Evolutionary conservation across 2,797 vertebrate species (phyloP), one percentile per base, ranked within the genome.

Genomic region (Eleutherodactylus coqui): DNA sequence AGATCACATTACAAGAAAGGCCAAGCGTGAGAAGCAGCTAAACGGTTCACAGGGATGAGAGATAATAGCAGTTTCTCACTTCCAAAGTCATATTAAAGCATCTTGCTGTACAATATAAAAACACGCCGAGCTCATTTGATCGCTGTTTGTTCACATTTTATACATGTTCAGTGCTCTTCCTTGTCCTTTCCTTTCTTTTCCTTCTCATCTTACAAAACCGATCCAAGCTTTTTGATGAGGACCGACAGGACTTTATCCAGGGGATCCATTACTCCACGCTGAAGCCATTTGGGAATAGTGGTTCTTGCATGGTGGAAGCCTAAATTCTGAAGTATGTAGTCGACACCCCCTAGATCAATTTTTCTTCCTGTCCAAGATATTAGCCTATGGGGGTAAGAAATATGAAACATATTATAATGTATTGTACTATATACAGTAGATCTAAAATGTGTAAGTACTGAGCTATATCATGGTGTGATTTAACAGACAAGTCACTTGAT

Each of bases 221-320:
- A 96, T 85, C 97, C 98, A 0, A 99, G 96, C 90, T 99, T 99
- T 92, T 98, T 99, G 83, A 99, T 99, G 38, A 99, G 96, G 84
- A 99, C 96, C 0, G 98, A 99, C 84, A 99, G 92, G 76, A 99
- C 98, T 89, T 99, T 99, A 92, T 99, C 98, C 91, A 99, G 89
- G 0, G 98, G 98, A 91, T 99, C 98, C 98, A 99, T 99, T 88
- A 99, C 97, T 0, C 98, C 98, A 29, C 98, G 95, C 91, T 99
- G 98, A 89, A 99, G 96, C 98, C 98, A 99, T 92, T 99, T 99
- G n/a, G 98, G 98, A 90, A 99, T 99, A 3, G 98, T 99, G 49
- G 98, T 99, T 93, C 98, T 96, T 86, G 98, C 98, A 21, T 99
- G 98, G 92, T 99, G 98, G 92, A 99, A 99, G 88, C 98, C 98